A percentile compares a stretch with the other conserved stretches of the same genome.
These are phyloP conservation scores for Eciton burchellii DNA, from an alignment of 1,140 invertebrate species.

Conservation along the genomic window DNA sequence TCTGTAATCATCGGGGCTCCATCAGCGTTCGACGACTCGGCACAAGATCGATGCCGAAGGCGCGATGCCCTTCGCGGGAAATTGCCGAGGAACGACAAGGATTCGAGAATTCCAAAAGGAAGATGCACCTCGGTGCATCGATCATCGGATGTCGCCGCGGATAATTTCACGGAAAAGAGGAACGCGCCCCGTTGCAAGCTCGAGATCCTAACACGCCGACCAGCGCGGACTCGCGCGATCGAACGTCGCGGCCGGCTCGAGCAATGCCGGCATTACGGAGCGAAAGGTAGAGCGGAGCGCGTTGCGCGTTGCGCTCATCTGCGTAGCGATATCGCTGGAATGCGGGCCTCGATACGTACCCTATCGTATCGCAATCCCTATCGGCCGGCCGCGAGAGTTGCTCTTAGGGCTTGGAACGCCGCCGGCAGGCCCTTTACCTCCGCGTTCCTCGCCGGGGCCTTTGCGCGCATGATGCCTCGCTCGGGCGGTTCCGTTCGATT, in stretches of 20 bases:
- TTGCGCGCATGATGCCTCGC: background rate
- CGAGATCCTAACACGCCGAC: too few species aligned
- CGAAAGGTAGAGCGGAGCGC: too few species aligned
- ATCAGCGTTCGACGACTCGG: background rate
- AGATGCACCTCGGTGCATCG: too few species aligned
- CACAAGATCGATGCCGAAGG: background rate
- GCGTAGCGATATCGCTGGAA: conserved; percentile 77
- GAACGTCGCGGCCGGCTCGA: conserved; percentile 10
- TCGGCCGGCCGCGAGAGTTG: conserved; percentile 59
- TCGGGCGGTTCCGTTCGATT: background rate
- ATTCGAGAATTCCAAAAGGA: background rate
- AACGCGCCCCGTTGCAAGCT: too few species aligned
- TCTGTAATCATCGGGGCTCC: background rate
- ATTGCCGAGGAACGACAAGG: background rate
- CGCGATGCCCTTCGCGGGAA: background rate
- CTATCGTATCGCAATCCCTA: conserved; percentile 80
- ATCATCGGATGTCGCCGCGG: background rate
- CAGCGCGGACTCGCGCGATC: background rate
- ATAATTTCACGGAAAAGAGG: too few species aligned
- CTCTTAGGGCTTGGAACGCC: background rate
- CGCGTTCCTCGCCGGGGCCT: background rate
- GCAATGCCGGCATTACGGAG: conserved; percentile 53
- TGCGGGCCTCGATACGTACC: conserved; percentile 72
- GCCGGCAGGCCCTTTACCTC: conserved; percentile 27
- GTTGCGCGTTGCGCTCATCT: conserved; percentile 69